phyloP scores from a whole-genome alignment of 2,113 vertebrate genomes.

The Astur gentilis region DNA sequence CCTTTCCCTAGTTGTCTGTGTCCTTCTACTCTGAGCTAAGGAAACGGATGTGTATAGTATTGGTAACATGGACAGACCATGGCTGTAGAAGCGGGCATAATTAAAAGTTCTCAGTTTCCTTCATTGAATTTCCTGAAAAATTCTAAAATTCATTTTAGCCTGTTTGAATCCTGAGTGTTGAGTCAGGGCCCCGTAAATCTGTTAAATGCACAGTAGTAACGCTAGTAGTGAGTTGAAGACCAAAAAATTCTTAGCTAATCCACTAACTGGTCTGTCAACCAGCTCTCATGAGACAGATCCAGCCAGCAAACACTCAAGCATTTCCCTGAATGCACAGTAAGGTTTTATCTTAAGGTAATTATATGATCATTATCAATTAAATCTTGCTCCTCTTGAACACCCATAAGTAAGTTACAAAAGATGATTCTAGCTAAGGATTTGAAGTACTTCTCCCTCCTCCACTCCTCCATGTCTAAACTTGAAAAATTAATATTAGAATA shows the following conservation, averaged over 20 bases:
- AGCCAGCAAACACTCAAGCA: not conserved
- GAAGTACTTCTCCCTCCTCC: not conserved
- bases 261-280: not conserved
- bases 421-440: not conserved
- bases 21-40: not conserved
- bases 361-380: not conserved
- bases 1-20: not conserved
- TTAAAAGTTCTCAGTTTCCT: not conserved
- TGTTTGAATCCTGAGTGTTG: not conserved
- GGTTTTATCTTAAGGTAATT: not conserved
- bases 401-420: not conserved
- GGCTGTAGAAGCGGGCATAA: not conserved
- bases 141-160: not conserved
- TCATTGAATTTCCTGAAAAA: not conserved
- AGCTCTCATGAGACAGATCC: not conserved
- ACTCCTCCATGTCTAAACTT: not conserved
- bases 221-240: not conserved
- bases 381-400: not conserved
- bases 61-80: not conserved
- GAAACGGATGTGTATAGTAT: not conserved
- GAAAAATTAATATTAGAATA: not conserved
- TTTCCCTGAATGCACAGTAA: not conserved
- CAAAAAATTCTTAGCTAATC: not conserved
- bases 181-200: not conserved
- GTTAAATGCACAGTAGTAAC: not conserved